A percentile compares a stretch with the other conserved stretches of the same genome.
These are phyloP conservation scores for Calephelis virginiensis DNA, from an alignment of 1,140 invertebrate species.

Conservation along the genomic window DNA sequence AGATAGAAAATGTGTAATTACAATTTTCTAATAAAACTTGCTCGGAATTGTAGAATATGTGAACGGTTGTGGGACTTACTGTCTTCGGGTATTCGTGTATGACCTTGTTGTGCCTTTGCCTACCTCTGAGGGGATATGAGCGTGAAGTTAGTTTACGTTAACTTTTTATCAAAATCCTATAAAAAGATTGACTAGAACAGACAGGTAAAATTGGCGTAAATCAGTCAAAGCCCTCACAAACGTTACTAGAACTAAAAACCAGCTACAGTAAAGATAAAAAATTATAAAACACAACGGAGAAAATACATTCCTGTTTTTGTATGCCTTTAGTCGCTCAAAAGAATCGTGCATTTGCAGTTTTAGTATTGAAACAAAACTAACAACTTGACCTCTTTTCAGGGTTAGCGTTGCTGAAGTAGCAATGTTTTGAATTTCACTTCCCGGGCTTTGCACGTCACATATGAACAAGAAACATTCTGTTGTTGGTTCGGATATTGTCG, in stretches of 20 bases:
- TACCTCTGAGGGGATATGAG: too few relatives aligned
- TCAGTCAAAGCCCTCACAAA: not conserved
- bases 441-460: conserved; percentile 1
- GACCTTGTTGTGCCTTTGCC: too few relatives aligned
- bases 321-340: not conserved
- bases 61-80: too few relatives aligned
- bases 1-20: too few relatives aligned
- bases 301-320: conserved; percentile 1
- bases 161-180: too few relatives aligned
- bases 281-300: conserved; percentile 1
- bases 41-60: too few relatives aligned
- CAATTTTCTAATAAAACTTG: too few relatives aligned
- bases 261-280: not conserved
- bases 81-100: too few relatives aligned
- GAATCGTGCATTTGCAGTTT: conserved; percentile 11
- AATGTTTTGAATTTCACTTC: conserved; percentile 18
- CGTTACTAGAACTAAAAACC: not conserved
- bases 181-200: too few relatives aligned
- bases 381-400: not conserved
- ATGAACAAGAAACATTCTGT: conserved; percentile 3
- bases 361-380: conserved; percentile 10
- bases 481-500: conserved; percentile 1
- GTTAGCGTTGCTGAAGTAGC: conserved; percentile 5
- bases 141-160: too few relatives aligned
- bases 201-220: not conserved